A percentile compares a stretch with the other conserved stretches of the same genome.
These are phyloP conservation scores for Branchinecta lynchi DNA, from an alignment of 1,140 invertebrate genomes.

Conservation along the genomic window DNA sequence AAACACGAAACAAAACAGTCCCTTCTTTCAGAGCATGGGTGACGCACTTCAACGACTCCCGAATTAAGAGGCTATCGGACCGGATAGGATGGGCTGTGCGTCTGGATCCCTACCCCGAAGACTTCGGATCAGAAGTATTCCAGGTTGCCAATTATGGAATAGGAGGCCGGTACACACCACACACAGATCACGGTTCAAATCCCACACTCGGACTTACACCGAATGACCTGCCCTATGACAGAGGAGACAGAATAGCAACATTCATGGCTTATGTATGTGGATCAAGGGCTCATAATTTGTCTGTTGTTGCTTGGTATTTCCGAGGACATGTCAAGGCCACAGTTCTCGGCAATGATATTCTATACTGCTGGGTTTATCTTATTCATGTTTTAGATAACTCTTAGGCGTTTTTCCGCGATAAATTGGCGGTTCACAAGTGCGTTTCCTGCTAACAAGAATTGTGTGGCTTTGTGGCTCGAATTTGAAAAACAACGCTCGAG, in stretches of 20 bases:
- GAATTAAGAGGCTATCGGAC: conserved; percentile 14
- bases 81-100: conserved; percentile 17
- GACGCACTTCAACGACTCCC: conserved; percentile 14
- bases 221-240: conserved; percentile 24
- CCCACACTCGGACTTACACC: conserved; percentile 27
- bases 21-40: conserved; percentile 20
- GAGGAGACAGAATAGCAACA: conserved; percentile 41
- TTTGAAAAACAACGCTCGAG: too few species aligned
- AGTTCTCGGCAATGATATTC: too few species aligned
- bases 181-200: conserved; percentile 40
- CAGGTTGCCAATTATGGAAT: conserved; percentile 45
- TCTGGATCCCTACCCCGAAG: conserved; percentile 14
- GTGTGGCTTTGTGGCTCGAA: too few species aligned
- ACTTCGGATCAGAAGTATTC: conserved; percentile 17
- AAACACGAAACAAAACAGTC: too few species aligned
- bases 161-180: conserved; percentile 47
- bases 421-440: too few species aligned
- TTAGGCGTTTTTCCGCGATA: too few species aligned
- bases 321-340: too few species aligned
- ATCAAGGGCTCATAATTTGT: neutral
- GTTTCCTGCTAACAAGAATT: too few species aligned
- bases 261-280: conserved; percentile 41
- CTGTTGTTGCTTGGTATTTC: too few species aligned
- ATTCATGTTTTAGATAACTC: too few species aligned
- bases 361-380: too few species aligned